Evolutionary conservation across 2,113 vertebrate genomes (phyloP).

Genomic region (Thunnus thynnus): DNA sequence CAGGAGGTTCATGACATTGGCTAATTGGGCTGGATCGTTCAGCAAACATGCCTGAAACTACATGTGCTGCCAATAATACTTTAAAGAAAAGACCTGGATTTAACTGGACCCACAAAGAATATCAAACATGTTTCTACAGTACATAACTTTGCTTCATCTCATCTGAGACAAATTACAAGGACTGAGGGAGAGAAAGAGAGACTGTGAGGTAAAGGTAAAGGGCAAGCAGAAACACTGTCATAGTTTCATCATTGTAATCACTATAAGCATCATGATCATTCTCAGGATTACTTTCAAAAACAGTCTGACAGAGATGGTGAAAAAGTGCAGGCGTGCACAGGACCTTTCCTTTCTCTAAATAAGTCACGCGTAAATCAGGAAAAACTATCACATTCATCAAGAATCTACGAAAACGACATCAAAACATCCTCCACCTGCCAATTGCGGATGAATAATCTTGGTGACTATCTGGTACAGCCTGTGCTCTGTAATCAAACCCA

Average conservation of each 20-base stretch:
- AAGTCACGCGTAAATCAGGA: slow-evolving; percentile 8
- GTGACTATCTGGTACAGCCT: slow-evolving; percentile 60
- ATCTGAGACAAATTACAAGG: no score
- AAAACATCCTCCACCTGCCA: slow-evolving; percentile 45
- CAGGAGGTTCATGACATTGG: slow-evolving; percentile 14
- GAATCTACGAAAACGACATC: slow-evolving; percentile 26
- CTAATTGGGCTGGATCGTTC: slow-evolving; percentile 18
- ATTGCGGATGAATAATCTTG: slow-evolving; percentile 52
- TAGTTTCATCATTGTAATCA: slow-evolving; percentile 1
- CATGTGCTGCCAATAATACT: slow-evolving; percentile 42
- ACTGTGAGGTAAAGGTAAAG: neutral
- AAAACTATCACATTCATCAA: slow-evolving; percentile 6
- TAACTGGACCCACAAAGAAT: slow-evolving; percentile 1
- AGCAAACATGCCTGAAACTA: slow-evolving; percentile 40
- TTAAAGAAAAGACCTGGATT: neutral
- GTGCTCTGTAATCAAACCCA: slow-evolving; percentile 75
- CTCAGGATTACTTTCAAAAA: no score
- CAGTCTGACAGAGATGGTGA: no score
- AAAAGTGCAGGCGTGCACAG: neutral
- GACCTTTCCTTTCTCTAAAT: neutral
- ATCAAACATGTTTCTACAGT: slow-evolving; percentile 22
- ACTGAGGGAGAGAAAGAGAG: neutral
- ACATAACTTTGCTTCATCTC: neutral
- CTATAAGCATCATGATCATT: neutral
- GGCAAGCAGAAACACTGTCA: neutral